Conservation (phyloP, 2,797 vertebrate species). For the Lindbergichthys nudifrons region DNA sequence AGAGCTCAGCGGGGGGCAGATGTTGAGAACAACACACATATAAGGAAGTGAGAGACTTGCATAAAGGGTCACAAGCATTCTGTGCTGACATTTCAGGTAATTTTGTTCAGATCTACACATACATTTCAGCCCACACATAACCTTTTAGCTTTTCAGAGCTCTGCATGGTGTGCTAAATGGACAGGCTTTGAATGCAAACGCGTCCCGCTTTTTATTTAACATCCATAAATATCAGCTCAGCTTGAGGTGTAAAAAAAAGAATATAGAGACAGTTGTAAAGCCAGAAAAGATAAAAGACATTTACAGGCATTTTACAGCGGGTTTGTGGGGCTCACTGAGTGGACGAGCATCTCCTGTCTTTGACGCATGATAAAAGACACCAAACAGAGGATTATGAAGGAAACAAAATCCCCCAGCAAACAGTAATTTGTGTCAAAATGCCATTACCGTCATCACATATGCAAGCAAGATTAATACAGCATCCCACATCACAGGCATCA, state of each 20-base stretch:
- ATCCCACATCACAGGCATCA: conserved; percentile 67
- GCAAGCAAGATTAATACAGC: conserved; percentile 64
- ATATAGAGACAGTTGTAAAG: conserved; percentile 19
- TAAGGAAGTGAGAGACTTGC: conserved; percentile 67
- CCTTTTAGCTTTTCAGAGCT: conserved; percentile 53
- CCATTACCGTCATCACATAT: conserved; percentile 54
- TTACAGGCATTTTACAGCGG: conserved; percentile 39
- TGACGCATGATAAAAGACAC: conserved; percentile 56
- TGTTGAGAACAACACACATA: conserved; percentile 69
- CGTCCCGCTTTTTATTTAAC: conserved; percentile 33
- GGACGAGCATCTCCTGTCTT: conserved; percentile 53
- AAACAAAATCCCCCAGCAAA: conserved; percentile 68
- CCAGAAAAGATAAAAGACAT: conserved; percentile 32
- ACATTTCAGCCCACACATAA: conserved; percentile 71
- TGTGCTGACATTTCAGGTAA: conserved; percentile 67
- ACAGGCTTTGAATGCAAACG: conserved; percentile 47
- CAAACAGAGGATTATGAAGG: conserved; percentile 58
- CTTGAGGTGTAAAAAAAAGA: conserved; percentile 27
- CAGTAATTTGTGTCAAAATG: conserved; percentile 66
- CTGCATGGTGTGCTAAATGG: conserved; percentile 29
- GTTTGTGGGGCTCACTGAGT: conserved; percentile 39
- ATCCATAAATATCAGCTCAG: conserved; percentile 51
- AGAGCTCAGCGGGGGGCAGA: conserved; percentile 34
- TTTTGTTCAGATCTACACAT: conserved; percentile 61
- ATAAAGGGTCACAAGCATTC: conserved; percentile 71